These are phyloP conservation scores for Caloenas nicobarica DNA, from an alignment of 2,113 vertebrate genomes.

Conservation along the genomic window DNA sequence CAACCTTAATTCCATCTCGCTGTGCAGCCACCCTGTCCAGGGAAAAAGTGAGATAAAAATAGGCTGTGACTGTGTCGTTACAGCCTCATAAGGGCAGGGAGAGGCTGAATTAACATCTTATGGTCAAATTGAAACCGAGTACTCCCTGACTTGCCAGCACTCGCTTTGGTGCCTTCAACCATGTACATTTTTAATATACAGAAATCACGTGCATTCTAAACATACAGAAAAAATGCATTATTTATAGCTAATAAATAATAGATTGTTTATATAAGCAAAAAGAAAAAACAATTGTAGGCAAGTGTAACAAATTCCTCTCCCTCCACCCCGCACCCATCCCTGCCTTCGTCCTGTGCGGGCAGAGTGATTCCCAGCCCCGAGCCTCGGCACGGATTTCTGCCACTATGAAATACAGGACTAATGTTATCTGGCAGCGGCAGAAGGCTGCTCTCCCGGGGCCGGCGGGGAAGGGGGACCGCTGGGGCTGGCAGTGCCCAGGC, in stretches of 20 bases:
- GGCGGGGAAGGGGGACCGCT: background rate
- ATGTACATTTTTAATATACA: constrained; percentile 63
- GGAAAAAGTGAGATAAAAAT: constrained; percentile 49
- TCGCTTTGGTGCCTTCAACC: constrained; percentile 48
- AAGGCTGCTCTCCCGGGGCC: constrained; percentile 47
- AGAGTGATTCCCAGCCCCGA: constrained; percentile 49
- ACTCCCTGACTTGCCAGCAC: background rate
- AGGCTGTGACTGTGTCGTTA: constrained; percentile 22
- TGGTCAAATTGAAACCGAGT: background rate
- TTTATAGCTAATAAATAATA: constrained; percentile 72
- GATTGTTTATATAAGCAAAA: constrained; percentile 70
- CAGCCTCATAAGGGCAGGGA: background rate
- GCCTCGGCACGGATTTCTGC: constrained; percentile 60
- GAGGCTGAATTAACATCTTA: background rate
- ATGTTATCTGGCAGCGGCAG: constrained; percentile 65
- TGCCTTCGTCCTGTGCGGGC: background rate
- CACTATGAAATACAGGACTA: constrained; percentile 51
- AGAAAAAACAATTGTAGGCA: constrained; percentile 58
- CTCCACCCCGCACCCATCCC: background rate
- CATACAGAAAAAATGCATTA: constrained; percentile 71
- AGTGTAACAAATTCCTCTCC: constrained; percentile 55
- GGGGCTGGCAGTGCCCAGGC: constrained; percentile 36
- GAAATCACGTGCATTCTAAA: constrained; percentile 67
- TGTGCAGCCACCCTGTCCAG: constrained; percentile 2
- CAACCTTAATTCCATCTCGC: constrained; percentile 40